A percentile compares a stretch with the other conserved stretches of the same genome.
Evolutionary conservation across 37 sponge, comb jelly and placozoan genomes (phyloP).

Genomic region (Haliclona indistincta): DNA sequence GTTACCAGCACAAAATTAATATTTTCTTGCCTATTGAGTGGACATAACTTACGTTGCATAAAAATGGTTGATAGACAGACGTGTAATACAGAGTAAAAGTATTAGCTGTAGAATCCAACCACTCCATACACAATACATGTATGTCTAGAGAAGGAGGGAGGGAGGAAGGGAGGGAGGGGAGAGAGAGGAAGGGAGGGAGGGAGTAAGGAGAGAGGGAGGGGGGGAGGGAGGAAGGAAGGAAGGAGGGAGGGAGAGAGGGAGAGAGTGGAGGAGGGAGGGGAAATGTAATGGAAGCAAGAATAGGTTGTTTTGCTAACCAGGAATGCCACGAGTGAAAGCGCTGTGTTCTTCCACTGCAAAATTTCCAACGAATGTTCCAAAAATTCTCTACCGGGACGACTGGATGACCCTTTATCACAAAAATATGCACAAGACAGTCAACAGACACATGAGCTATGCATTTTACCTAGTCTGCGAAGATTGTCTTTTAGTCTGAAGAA

Average conservation of each 20-base stretch:
- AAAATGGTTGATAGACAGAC: conserved; percentile 62
- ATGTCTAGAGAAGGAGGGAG: conserved; percentile 46
- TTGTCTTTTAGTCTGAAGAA: conserved; percentile 57
- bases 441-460: background rate
- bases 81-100: conserved; percentile 40
- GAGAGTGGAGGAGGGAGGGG: conserved; percentile 7
- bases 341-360: background rate
- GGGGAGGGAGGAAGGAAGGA: conserved; percentile 6
- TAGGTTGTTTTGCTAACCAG: background rate
- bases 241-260: too few relatives aligned
- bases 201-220: too few relatives aligned
- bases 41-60: conserved; percentile 26
- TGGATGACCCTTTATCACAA: conserved; percentile 3
- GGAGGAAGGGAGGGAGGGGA: conserved; percentile 9
- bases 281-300: background rate
- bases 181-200: conserved; percentile 1
- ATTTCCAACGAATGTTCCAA: background rate
- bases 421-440: background rate
- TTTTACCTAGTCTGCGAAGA: conserved; percentile 39
- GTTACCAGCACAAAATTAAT: background rate
- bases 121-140: conserved; percentile 80
- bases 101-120: conserved; percentile 66
- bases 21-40: background rate
- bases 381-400: background rate
- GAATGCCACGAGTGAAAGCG: conserved; percentile 3